phyloP scores from a whole-genome alignment of 2,113 vertebrate species.

The Rhodinocichla rosea region DNA sequence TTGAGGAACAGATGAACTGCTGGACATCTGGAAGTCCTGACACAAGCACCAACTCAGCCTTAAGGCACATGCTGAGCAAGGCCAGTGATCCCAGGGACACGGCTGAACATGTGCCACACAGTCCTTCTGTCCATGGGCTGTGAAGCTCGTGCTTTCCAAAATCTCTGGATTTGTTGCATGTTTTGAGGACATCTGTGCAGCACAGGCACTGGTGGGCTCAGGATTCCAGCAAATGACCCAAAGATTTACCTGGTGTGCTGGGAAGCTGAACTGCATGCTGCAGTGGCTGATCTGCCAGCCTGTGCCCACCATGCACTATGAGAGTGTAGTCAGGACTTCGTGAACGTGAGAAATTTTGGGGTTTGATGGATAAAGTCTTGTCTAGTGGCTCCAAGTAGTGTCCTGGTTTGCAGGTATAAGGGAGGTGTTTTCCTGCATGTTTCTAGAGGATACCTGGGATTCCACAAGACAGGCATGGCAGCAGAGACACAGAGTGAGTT shows the following conservation, averaged over 20 bases:
- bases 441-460: neutral
- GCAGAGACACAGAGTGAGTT: neutral
- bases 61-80: neutral
- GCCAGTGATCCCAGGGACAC: neutral
- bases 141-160: neutral
- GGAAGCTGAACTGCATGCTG: neutral
- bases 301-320: rapidly evolving
- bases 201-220: neutral
- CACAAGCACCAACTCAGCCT: neutral
- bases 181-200: neutral
- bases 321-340: neutral
- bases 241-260: neutral
- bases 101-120: rapidly evolving
- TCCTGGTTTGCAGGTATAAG: neutral
- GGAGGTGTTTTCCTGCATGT: neutral
- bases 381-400: neutral
- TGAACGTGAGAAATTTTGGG: neutral
- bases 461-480: neutral
- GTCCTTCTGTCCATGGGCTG: neutral
- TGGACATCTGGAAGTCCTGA: neutral
- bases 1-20: neutral
- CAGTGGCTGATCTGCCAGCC: neutral
- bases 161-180: neutral
- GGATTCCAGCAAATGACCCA: neutral
- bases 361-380: neutral